Conservation (phyloP, 2,113 vertebrate genomes). For the Tauraco erythrolophus region DNA sequence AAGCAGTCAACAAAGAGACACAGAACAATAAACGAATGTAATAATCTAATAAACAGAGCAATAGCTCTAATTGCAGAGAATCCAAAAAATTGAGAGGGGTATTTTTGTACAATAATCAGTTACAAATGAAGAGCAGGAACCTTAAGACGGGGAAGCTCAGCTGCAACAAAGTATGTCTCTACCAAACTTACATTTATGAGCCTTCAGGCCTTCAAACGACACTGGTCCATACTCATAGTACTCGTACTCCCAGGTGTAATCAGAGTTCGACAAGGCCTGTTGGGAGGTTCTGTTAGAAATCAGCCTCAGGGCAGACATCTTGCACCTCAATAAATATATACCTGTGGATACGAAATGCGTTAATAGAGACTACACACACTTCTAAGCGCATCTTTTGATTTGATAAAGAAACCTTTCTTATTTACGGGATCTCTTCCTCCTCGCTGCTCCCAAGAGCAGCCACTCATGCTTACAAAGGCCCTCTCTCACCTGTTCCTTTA, state of each 20-base stretch:
- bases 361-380: neutral
- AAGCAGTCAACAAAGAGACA: neutral
- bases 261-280: constrained; percentile 77
- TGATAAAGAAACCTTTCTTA: neutral
- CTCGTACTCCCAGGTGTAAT: constrained; percentile 95
- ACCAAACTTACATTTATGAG: constrained; percentile 90
- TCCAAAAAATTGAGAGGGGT: neutral
- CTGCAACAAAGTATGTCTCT: neutral
- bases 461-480: fast-evolving
- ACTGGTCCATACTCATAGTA: constrained; percentile 94
- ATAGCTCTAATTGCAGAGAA: neutral
- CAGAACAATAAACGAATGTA: neutral
- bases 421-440: neutral
- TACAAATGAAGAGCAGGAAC: neutral
- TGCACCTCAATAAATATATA: constrained; percentile 31
- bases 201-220: constrained; percentile 93
- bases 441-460: neutral
- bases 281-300: constrained; percentile 83
- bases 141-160: neutral
- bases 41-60: neutral
- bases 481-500: neutral
- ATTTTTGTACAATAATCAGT: neutral
- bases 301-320: constrained; percentile 82
- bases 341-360: neutral
- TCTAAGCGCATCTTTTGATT: neutral